Percentiles rank a stretch among this genome's conserved stretches.
phyloP scores from a whole-genome alignment of 2,113 vertebrate genomes.

The Lagenorhynchus albirostris region DNA sequence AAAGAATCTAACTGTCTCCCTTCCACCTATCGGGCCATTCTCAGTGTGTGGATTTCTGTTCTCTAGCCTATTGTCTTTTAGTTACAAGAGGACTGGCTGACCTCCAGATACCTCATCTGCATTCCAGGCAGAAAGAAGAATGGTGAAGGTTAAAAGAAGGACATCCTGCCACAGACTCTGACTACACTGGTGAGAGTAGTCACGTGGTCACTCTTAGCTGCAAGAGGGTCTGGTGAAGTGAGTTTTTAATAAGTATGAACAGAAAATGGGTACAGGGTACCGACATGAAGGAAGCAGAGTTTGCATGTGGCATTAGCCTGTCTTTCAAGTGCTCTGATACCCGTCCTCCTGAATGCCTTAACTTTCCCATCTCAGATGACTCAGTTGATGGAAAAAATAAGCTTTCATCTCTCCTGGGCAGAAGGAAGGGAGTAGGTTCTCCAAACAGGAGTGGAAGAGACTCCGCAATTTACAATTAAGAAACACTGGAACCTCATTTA shows the following conservation, averaged over 20 bases:
- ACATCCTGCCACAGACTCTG: neutral
- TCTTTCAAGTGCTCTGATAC: neutral
- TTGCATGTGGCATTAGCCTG: too few relatives aligned
- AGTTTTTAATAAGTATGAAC: neutral
- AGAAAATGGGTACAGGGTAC: neutral
- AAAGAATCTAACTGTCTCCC: neutral
- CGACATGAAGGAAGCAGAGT: fast-evolving
- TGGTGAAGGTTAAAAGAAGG: neutral
- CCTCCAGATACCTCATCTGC: neutral
- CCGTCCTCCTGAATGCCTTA: neutral
- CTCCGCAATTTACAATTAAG: neutral
- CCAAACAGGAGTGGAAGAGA: neutral
- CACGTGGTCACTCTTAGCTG: neutral
- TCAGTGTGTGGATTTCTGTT: neutral
- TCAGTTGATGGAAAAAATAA: neutral
- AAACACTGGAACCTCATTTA: neutral
- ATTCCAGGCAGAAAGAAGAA: neutral
- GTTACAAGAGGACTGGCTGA: neutral
- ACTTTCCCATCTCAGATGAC: neutral
- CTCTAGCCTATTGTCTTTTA: neutral
- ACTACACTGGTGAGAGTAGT: neutral
- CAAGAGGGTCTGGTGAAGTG: neutral
- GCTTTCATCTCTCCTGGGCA: neutral
- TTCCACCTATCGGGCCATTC: neutral
- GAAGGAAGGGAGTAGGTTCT: neutral